Evolutionary conservation across 2,888 invertebrate species (phyloP).

Genomic region (Phyllotreta striolata): DNA sequence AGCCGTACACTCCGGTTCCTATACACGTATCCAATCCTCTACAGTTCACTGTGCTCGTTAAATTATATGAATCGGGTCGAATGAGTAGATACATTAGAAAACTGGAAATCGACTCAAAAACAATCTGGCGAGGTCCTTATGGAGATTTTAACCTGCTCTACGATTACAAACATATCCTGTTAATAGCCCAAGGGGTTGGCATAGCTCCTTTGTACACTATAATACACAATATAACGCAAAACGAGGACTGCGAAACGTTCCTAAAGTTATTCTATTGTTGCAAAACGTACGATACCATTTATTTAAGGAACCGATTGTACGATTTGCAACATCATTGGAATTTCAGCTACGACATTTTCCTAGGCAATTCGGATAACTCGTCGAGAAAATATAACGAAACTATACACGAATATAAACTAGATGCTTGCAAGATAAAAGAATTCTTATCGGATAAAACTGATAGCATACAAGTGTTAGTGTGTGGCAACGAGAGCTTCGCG

Average conservation of each 20-base stretch:
- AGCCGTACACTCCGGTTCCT: conserved; percentile 66
- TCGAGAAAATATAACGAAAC: conserved; percentile 65
- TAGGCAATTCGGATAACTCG: conserved; percentile 54
- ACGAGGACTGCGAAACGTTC: conserved; percentile 74
- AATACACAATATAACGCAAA: conserved; percentile 67
- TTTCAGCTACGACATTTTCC: conserved; percentile 71
- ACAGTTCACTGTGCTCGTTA: conserved; percentile 64
- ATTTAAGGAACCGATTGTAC: conserved; percentile 70
- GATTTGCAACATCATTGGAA: conserved; percentile 74
- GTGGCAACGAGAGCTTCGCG: conserved; percentile 70
- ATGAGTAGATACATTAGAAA: conserved; percentile 61
- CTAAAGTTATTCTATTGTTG: conserved; percentile 72
- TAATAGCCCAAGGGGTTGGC: conserved; percentile 78
- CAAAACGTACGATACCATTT: conserved; percentile 64
- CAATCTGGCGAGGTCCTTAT: conserved; percentile 78
- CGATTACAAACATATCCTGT: conserved; percentile 60
- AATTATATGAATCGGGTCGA: conserved; percentile 62
- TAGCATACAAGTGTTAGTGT: conserved; percentile 65
- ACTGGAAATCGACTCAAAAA: conserved; percentile 58
- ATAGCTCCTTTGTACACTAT: conserved; percentile 75
- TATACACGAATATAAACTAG: conserved; percentile 59
- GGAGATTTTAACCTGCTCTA: conserved; percentile 66
- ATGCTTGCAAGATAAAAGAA: conserved; percentile 48
- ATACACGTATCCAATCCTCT: conserved; percentile 44
- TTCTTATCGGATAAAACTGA: conserved; percentile 55